Evolutionary conservation across 92 coral and sea anemone genomes (phyloP).

Genomic region (Desmophyllum pertusum): DNA sequence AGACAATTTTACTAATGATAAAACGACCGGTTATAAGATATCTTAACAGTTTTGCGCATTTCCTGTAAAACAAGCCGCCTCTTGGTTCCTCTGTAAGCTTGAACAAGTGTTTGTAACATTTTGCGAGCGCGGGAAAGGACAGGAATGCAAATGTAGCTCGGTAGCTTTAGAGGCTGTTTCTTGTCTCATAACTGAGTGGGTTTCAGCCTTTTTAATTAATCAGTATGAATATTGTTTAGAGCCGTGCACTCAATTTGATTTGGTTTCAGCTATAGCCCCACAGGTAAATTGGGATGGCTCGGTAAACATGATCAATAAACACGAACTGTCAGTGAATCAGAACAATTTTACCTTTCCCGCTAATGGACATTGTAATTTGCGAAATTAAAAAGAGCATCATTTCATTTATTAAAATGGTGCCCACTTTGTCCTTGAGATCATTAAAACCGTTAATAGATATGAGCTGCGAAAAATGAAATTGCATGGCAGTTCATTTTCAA

Average conservation of each 20-base stretch:
- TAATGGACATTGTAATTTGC: conserved; percentile 69
- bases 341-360: conserved; percentile 54
- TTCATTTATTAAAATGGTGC: conserved; percentile 60
- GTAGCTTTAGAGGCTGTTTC: conserved; percentile 5
- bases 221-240: conserved; percentile 64
- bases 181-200: conserved; percentile 21
- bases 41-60: conserved; percentile 61
- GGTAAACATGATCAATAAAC: conserved; percentile 62
- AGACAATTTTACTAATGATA: conserved; percentile 80
- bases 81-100: conserved; percentile 38
- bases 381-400: conserved; percentile 74
- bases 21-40: conserved; percentile 77
- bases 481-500: conserved; percentile 50
- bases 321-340: conserved; percentile 56
- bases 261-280: conserved; percentile 73
- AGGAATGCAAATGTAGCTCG: conserved; percentile 6
- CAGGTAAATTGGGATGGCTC: conserved; percentile 66
- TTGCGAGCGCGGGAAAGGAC: conserved; percentile 15
- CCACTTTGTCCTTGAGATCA: conserved; percentile 66
- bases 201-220: conserved; percentile 65
- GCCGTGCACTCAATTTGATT: conserved; percentile 71
- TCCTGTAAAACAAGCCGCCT: conserved; percentile 57
- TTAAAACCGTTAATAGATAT: conserved; percentile 63
- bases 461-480: conserved; percentile 56
- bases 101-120: conserved; percentile 48